Percentiles rank a stretch among this genome's conserved stretches.
These are phyloP conservation scores for Mycteria americana DNA, from an alignment of 2,797 vertebrate genomes.

Conservation along the genomic window DNA sequence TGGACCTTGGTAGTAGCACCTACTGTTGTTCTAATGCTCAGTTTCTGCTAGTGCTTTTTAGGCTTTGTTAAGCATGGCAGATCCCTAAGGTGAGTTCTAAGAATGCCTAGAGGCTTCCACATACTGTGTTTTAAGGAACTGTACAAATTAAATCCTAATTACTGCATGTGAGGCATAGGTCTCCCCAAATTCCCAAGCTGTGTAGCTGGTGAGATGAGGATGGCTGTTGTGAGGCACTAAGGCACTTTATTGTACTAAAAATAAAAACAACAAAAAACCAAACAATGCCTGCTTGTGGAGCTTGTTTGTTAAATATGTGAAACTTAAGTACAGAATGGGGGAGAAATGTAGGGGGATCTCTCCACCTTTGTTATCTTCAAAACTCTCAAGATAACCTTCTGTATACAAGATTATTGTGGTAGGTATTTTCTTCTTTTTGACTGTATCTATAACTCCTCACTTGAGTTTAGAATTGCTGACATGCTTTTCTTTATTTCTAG, in stretches of 20 bases:
- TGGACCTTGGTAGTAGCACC: not conserved
- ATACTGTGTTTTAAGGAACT: not conserved
- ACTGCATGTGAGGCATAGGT: not conserved
- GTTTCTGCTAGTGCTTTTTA: not conserved
- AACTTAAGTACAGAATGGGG: not conserved
- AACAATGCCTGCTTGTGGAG: not conserved
- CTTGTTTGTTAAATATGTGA: not conserved
- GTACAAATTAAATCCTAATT: not conserved
- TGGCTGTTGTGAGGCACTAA: not conserved
- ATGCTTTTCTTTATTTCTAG: slow-evolving; percentile 60
- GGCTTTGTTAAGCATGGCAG: not conserved
- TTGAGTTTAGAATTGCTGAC: not conserved
- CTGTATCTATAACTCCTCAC: not conserved
- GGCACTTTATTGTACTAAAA: not conserved
- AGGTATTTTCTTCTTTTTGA: not conserved
- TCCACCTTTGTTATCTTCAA: not conserved
- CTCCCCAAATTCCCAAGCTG: not conserved
- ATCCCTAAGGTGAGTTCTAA: not conserved
- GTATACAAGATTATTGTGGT: not conserved
- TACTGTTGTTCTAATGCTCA: not conserved
- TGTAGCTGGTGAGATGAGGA: not conserved
- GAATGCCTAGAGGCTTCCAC: not conserved
- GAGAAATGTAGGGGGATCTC: not conserved
- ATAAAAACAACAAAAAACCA: not conserved
- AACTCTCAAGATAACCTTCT: not conserved